Evolutionary conservation across 2,113 vertebrate species (phyloP).

Genomic region (Vombatus ursinus): DNA sequence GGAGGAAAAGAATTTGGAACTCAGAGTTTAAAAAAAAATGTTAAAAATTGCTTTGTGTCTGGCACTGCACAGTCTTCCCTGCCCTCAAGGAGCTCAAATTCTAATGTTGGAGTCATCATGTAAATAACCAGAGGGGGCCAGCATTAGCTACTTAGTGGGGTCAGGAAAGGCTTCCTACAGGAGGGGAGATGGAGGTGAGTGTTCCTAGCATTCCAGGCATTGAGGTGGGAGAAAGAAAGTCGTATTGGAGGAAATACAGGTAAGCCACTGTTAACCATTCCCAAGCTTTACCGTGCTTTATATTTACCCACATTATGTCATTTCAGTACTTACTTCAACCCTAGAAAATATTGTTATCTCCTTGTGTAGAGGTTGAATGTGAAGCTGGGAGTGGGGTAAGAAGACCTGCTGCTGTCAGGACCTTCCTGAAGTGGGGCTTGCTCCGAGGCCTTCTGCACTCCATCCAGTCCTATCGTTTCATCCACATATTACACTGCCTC

Average conservation of each 20-base stretch:
- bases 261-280: neutral
- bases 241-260: neutral
- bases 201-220: neutral
- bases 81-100: neutral
- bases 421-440: neutral
- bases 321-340: neutral
- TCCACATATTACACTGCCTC: neutral
- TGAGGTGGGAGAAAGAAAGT: neutral
- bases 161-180: neutral
- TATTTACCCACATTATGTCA: neutral
- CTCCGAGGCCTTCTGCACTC: neutral
- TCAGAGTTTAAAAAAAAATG: neutral
- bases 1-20: too few relatives aligned
- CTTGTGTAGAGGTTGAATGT: neutral
- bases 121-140: neutral
- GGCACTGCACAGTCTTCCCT: neutral
- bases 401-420: too few relatives aligned
- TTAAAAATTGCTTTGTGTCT: neutral
- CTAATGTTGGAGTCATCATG: neutral
- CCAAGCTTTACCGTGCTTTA: neutral
- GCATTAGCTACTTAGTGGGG: neutral
- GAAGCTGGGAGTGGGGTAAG: neutral
- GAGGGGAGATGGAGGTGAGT: neutral
- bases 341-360: too few relatives aligned
- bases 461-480: neutral